Base-by-base conservation (phyloP, 2,797 vertebrate genomes). In the Lutjanus argentimaculatus region DNA sequence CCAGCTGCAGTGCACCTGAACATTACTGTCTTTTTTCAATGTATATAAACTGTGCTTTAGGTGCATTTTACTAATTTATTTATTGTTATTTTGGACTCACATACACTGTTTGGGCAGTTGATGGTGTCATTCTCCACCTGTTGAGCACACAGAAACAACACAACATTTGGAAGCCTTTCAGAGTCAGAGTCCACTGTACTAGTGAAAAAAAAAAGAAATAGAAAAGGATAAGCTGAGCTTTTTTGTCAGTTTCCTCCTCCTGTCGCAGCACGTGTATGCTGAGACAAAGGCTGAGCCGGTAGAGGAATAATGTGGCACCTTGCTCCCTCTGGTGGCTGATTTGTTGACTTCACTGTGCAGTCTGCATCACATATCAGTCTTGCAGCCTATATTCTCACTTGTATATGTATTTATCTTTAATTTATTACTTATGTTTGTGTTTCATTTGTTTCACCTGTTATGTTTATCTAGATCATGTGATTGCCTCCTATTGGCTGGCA, bases 201-300 rank as follows among this genome's bases (percentile, higher is more conserved):
- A 52, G 40, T n/a, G 16, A 56, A 53, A 17, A n/a, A n/a, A 10
- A n/a, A 17, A 4, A n/a, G 1, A 55, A 22, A 8, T 21, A 40
- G 7, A 51, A 66, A 0, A 30, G 17, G 21, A 21, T 6, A 21
- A 9, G 14, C 10, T 13, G 42, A 21, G 48, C 8, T 55, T 42
- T 63, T 70, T 59, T 8, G 0, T 66, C 7, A 14, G 30, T 56
- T 22, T 76, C 10, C 59, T 7, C 48, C 11, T 78, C 30, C 53
- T 46, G 58, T 53, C 53, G 75, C 53, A 72, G 40, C 84, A 85
- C 67, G 2, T 85, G 82, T 78, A 80, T 63, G 74, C 74, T 59
- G 62, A 91, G 86, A 93, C 92, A 94, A 94, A 94, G 92, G 51
- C 48, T 62, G 49, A 49, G 66, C 80, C 0, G 25, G 75, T 8